A percentile compares a stretch with the other conserved stretches of the same genome.
phyloP scores from a whole-genome alignment of 23 tunicate genomes.

The Halocynthia aurantium region DNA sequence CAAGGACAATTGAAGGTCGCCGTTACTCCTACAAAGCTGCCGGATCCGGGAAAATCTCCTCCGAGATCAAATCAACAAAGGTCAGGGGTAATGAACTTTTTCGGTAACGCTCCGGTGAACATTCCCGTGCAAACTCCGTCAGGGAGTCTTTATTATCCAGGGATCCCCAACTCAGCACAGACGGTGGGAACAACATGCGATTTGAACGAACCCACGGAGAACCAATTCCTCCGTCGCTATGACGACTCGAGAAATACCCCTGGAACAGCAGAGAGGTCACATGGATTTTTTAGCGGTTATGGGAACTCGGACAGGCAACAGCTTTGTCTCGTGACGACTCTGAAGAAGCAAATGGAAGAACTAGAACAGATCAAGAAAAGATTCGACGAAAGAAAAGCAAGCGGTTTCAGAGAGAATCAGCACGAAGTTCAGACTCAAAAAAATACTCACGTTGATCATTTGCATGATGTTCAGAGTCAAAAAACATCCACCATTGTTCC shows the following conservation, averaged over 20 bases:
- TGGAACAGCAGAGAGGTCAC: too few species aligned
- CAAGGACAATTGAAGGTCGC: conserved; percentile 89
- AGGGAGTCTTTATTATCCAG: conserved; percentile 77
- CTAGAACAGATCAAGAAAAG: conserved; percentile 56
- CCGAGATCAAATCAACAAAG: background rate
- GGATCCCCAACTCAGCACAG: conserved; percentile 30
- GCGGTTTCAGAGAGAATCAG: background rate
- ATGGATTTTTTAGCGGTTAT: background rate
- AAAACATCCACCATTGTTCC: background rate
- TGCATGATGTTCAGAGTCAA: background rate
- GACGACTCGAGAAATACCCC: too few species aligned
- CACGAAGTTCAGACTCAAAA: background rate
- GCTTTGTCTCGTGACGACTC: conserved; percentile 27
- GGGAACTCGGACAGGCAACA: conserved; percentile 23
- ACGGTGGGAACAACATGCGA: conserved; percentile 21
- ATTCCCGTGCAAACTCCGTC: conserved; percentile 82
- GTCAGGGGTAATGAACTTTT: background rate
- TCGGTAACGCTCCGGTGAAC: conserved; percentile 34
- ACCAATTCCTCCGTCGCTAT: background rate
- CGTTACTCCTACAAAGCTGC: conserved; percentile 50
- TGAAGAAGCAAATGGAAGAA: conserved; percentile 75
- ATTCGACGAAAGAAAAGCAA: conserved; percentile 27
- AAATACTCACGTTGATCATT: background rate
- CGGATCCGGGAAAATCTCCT: conserved; percentile 8
- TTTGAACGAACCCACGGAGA: background rate